phyloP scores from a whole-genome alignment of 2,888 invertebrate species.

The Myathropa florea region DNA sequence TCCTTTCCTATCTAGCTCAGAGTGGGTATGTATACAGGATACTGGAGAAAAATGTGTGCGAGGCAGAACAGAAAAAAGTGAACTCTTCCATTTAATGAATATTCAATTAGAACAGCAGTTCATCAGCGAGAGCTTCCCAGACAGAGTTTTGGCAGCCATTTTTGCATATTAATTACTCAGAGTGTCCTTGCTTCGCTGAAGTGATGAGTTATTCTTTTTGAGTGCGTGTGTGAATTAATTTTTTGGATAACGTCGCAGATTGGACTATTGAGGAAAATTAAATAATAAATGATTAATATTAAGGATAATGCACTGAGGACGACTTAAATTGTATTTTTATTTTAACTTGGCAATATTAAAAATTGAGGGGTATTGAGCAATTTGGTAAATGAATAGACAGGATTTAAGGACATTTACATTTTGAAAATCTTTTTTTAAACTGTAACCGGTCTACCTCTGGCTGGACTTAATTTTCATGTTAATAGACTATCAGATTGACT shows the following conservation, averaged over 20 bases:
- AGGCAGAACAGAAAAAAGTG: background rate
- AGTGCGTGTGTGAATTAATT: background rate
- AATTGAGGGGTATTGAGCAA: no score
- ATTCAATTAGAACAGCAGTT: slow-evolving; percentile 8
- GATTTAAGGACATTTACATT: no score
- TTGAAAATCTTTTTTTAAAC: no score
- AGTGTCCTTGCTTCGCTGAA: background rate
- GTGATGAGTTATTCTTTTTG: background rate
- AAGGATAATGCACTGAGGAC: background rate
- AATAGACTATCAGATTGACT: no score
- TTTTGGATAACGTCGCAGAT: background rate
- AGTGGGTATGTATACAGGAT: background rate
- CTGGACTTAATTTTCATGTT: no score
- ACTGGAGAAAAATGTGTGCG: background rate
- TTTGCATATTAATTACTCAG: background rate
- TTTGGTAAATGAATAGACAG: no score
- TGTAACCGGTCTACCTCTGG: no score
- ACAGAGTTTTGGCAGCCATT: background rate
- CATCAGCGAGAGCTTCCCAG: background rate
- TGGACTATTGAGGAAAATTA: background rate
- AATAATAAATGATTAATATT: background rate
- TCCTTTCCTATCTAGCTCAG: background rate
- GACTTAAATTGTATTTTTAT: background rate
- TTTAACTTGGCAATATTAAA: no score
- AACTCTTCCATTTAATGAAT: slow-evolving; percentile 6